phyloP scores from a whole-genome alignment of 2,113 vertebrate genomes.

The Pseudorectes ferrugineus region DNA sequence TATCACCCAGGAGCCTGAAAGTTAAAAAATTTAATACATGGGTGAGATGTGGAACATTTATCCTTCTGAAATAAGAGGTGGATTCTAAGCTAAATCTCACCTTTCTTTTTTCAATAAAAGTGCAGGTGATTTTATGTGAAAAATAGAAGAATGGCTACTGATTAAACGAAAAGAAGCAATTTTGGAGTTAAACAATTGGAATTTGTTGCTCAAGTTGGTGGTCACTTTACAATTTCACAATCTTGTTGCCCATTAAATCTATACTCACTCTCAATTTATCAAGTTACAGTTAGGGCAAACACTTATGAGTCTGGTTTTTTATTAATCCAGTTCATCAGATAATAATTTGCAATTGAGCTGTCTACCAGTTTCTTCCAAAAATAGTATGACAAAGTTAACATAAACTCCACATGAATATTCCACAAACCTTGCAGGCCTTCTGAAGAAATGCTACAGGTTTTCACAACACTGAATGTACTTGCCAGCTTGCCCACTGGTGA shows the following conservation, averaged over 20 bases:
- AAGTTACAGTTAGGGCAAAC: not conserved
- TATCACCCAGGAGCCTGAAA: not conserved
- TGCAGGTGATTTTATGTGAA: not conserved
- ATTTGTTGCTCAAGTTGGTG: not conserved
- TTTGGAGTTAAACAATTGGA: not conserved
- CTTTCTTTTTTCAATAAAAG: not conserved
- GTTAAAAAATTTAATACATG: not conserved
- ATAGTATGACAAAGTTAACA: not conserved
- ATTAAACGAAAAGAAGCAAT: not conserved
- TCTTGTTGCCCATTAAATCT: not conserved
- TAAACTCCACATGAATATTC: not conserved
- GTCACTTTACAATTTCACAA: not conserved
- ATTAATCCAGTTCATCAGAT: not conserved
- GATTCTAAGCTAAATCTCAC: not conserved
- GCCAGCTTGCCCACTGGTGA: not conserved
- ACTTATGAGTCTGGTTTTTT: not conserved
- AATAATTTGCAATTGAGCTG: not conserved
- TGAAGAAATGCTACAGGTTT: not conserved
- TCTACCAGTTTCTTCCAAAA: not conserved
- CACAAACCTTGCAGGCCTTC: not conserved
- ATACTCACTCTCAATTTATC: not conserved
- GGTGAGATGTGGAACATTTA: not conserved
- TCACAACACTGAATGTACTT: not conserved
- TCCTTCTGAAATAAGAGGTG: not conserved
- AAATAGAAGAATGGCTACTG: not conserved